Conservation (phyloP, 2,797 vertebrate genomes). For the Carapus acus region DNA sequence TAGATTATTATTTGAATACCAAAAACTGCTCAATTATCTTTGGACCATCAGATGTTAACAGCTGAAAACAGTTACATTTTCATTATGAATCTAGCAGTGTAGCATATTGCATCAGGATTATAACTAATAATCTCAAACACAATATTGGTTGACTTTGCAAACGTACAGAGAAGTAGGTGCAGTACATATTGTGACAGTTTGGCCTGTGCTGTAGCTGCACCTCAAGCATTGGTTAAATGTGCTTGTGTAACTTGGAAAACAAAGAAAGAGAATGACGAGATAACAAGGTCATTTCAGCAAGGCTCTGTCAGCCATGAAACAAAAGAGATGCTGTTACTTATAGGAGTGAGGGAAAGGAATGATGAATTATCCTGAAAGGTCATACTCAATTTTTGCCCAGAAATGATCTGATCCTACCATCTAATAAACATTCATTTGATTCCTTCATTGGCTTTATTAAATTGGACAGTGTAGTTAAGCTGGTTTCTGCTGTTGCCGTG, state of each 20-base stretch:
- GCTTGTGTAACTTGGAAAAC: slow-evolving; percentile 48
- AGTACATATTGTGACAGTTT: no score
- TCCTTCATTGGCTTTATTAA: slow-evolving; percentile 98
- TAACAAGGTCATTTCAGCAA: slow-evolving; percentile 65
- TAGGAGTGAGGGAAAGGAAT: slow-evolving; percentile 63
- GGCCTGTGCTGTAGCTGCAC: no score
- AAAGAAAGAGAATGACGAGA: slow-evolving; percentile 42
- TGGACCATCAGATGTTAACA: no score
- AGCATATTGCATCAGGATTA: no score
- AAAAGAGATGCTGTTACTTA: slow-evolving; percentile 71
- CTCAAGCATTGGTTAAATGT: slow-evolving; percentile 32
- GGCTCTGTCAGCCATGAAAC: slow-evolving; percentile 72
- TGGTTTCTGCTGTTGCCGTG: slow-evolving; percentile 83
- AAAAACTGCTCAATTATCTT: no score
- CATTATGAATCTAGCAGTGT: no score
- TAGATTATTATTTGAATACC: no score
- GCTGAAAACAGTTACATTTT: no score
- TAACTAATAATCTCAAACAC: no score
- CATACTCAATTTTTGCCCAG: slow-evolving; percentile 99
- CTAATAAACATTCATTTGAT: slow-evolving; percentile 99
- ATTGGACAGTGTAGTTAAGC: slow-evolving; percentile 99
- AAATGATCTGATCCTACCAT: slow-evolving; percentile 97
- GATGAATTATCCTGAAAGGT: slow-evolving; percentile 96
- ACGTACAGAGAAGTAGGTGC: no score
- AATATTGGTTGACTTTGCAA: no score